Percentiles rank a stretch among this genome's conserved stretches.
Conservation (phyloP, 2,888 invertebrate species). For the Seira musarum region DNA sequence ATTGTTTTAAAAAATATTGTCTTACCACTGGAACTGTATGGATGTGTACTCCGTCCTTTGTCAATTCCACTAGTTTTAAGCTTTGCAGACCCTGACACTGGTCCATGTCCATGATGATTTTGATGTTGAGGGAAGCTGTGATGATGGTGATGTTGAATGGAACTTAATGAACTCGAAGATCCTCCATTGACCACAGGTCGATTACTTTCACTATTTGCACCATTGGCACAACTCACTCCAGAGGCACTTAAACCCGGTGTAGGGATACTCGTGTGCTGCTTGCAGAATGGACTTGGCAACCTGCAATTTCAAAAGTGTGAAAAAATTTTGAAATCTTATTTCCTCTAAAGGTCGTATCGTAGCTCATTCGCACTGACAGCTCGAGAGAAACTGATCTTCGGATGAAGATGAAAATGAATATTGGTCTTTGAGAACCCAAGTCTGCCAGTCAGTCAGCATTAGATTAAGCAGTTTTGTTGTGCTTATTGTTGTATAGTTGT, state of each 20-base stretch:
- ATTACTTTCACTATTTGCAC: no score
- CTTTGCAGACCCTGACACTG: conserved; percentile 18
- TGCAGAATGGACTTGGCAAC: conserved; percentile 60
- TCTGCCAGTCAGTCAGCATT: no score
- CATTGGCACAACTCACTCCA: no score
- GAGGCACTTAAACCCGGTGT: conserved; percentile 38
- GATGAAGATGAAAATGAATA: no score
- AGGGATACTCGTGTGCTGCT: conserved; percentile 62
- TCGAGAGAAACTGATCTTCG: neutral
- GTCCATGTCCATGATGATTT: conserved; percentile 16
- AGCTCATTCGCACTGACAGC: neutral
- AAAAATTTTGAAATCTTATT: conserved; percentile 8
- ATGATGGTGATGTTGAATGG: conserved; percentile 8
- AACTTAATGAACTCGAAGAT: neutral
- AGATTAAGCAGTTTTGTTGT: no score
- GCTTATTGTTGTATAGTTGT: no score
- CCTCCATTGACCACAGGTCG: conserved; percentile 24
- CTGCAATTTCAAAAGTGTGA: conserved; percentile 26
- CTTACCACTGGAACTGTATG: conserved; percentile 50
- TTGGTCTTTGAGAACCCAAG: no score
- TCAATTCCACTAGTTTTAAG: neutral
- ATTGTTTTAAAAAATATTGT: neutral
- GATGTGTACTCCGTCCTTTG: conserved; percentile 43
- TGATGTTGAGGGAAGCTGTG: conserved; percentile 53
- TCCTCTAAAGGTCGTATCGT: neutral